phyloP scores from a whole-genome alignment of 2,113 vertebrate species.

The Campylomormyrus tamandua region DNA sequence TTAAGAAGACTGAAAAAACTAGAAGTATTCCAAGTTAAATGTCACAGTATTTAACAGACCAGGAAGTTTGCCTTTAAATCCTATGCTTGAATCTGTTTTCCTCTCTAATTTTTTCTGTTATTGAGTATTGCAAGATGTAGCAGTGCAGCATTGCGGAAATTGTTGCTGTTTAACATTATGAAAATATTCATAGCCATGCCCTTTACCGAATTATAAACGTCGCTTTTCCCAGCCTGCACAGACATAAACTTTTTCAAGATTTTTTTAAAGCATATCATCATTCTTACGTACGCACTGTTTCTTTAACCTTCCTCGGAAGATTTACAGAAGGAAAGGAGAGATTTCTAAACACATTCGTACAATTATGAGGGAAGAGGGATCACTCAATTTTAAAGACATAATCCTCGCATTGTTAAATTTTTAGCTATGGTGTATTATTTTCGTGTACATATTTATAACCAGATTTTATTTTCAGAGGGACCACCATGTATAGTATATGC shows the following conservation, averaged over 20 bases:
- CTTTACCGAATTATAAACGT: neutral
- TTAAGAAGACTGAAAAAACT: constrained; percentile 39
- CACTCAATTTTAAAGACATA: neutral
- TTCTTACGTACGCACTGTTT: neutral
- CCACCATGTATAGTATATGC: constrained; percentile 14
- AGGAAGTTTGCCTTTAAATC: constrained; percentile 48
- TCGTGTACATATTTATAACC: constrained; percentile 23
- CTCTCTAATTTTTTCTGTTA: neutral
- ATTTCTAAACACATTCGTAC: neutral
- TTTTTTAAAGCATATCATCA: neutral
- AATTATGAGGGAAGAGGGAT: constrained; percentile 9
- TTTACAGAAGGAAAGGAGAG: neutral
- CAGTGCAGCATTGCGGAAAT: neutral
- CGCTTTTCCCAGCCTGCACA: neutral
- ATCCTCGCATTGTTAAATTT: constrained; percentile 1
- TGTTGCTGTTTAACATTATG: neutral
- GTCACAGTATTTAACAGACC: constrained; percentile 60
- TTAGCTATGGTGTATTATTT: constrained; percentile 16
- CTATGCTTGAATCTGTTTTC: constrained; percentile 31
- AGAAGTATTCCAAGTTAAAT: constrained; percentile 60
- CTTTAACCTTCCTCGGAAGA: neutral
- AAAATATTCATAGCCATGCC: neutral
- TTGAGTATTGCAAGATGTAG: neutral
- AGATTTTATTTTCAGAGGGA: constrained; percentile 20
- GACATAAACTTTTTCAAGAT: neutral